Evolutionary conservation across 2,113 vertebrate genomes (phyloP).

Genomic region (Gavialis gangeticus): DNA sequence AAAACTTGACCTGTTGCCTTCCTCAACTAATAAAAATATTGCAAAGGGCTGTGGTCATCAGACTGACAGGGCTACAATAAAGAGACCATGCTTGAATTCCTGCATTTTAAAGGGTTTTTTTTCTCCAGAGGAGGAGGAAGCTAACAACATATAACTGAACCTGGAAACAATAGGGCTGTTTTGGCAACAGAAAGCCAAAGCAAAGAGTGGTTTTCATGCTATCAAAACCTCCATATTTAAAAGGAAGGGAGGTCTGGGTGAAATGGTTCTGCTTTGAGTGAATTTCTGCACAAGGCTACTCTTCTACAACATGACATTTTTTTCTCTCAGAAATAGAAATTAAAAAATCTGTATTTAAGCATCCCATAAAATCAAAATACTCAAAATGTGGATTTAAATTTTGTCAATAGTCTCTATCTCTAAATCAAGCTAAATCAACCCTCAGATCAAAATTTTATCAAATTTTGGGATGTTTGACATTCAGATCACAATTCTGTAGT

Average conservation of each 20-base stretch:
- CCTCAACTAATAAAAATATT: neutral
- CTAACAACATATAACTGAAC: neutral
- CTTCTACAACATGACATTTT: neutral
- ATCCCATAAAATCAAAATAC: neutral
- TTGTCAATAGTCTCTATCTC: neutral
- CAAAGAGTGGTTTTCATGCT: neutral
- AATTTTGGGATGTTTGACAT: neutral
- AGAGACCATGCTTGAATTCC: neutral
- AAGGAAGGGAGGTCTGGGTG: neutral
- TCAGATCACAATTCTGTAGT: neutral
- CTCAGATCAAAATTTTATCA: neutral
- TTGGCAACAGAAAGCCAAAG: neutral
- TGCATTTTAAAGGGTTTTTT: neutral
- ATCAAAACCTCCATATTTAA: neutral
- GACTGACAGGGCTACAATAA: fast-evolving
- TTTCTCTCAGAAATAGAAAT: neutral
- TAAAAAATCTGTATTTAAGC: neutral
- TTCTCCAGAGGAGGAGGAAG: neutral
- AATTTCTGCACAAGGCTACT: fast-evolving
- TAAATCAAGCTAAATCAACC: neutral
- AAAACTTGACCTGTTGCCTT: neutral
- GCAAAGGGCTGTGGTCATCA: neutral
- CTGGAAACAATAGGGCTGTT: neutral
- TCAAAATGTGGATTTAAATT: neutral
- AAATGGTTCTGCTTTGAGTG: neutral